Base-by-base conservation (phyloP, 2,888 invertebrate genomes). In the Elmis aenea region DNA sequence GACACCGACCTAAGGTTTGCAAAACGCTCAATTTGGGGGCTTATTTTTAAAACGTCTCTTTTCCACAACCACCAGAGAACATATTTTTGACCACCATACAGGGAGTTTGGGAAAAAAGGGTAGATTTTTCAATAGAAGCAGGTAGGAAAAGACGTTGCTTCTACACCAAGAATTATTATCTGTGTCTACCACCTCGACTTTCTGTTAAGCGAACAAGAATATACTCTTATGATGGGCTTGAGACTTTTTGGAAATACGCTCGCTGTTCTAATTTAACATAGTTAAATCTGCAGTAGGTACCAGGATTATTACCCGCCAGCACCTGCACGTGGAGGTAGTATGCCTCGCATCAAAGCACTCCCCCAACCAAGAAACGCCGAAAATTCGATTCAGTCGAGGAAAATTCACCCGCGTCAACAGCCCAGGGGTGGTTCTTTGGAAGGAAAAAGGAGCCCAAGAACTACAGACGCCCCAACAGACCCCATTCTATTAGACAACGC, bases 1-100 rank as follows among this genome's bases (percentile, higher is more conserved):
- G 87, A 87, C 62, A 82, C 83, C 0, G 86, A 87, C 50, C 75
- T 81, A 67, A 78, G 81, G 80, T 80, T 25, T 20, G 31, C 15
- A 9, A 3, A 8, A n/a, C n/a, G n/a, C n/a, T n/a, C n/a, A n/a
- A n/a, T n/a, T n/a, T n/a, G n/a, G n/a, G n/a, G n/a, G n/a, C n/a
- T n/a, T n/a, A n/a, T n/a, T n/a, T n/a, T n/a, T n/a, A n/a, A n/a
- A n/a, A n/a, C n/a, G n/a, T n/a, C n/a, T n/a, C n/a, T n/a, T n/a
- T n/a, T n/a, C n/a, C n/a, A n/a, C n/a, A n/a, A n/a, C n/a, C n/a
- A n/a, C n/a, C n/a, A n/a, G n/a, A n/a, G n/a, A n/a, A n/a, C n/a
- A n/a, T n/a, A n/a, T n/a, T n/a, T n/a, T n/a, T n/a, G n/a, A n/a
- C n/a, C n/a, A n/a, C n/a, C n/a, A n/a, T n/a, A n/a, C n/a, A n/a